Conservation (phyloP, 1,140 invertebrate species). For the Panagrolaimus sp. region DNA sequence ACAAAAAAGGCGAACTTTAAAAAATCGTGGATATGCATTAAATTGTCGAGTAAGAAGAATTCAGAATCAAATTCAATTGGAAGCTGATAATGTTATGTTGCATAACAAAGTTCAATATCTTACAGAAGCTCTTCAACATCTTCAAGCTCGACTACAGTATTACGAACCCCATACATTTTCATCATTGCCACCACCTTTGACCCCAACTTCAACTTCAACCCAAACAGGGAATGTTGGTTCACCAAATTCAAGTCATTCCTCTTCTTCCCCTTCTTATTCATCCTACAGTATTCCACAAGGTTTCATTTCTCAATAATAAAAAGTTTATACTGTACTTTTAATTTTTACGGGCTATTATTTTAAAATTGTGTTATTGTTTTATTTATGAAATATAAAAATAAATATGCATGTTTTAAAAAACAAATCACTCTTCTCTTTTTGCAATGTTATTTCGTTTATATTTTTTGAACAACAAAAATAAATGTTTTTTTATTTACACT, state of each 20-base stretch:
- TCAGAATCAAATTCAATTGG: constrained; percentile 49
- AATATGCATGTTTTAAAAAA: background rate
- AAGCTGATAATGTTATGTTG: constrained; percentile 48
- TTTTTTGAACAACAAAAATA: background rate
- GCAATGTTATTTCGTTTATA: background rate
- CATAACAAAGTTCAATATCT: constrained; percentile 32
- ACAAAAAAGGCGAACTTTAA: constrained; percentile 89
- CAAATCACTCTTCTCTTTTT: background rate
- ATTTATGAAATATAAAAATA: background rate
- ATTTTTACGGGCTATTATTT: constrained; percentile 13
- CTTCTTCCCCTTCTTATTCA: background rate
- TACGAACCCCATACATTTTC: constrained; percentile 20
- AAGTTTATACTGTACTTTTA: background rate
- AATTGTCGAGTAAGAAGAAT: constrained; percentile 72
- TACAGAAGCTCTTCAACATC: constrained; percentile 5
- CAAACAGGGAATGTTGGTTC: background rate
- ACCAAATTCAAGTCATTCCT: no score
- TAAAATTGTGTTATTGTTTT: constrained; percentile 2
- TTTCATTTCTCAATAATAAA: constrained; percentile 8
- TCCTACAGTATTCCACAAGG: constrained; percentile 6
- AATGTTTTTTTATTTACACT: background rate
- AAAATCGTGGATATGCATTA: constrained; percentile 96
- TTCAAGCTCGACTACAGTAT: constrained; percentile 17
- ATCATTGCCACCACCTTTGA: background rate
- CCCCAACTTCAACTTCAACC: background rate